phyloP scores from a whole-genome alignment of 1,140 invertebrate genomes.

The Procambarus virginalis region DNA sequence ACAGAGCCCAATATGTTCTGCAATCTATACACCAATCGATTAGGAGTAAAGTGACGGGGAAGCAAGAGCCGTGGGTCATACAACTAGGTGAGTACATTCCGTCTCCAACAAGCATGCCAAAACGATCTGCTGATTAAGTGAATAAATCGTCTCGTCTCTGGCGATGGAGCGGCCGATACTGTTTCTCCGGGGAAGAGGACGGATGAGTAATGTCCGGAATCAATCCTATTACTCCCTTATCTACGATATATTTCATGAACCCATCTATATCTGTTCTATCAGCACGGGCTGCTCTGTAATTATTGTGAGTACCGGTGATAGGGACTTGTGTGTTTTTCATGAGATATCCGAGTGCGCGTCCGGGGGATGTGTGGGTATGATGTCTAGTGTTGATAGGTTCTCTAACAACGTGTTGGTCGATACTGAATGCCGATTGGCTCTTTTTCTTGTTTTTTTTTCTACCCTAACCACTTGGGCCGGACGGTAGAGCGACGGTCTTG shows the following conservation, averaged over 20 bases:
- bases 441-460: too few relatives aligned
- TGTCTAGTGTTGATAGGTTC: too few relatives aligned
- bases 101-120: not conserved
- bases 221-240: constrained; percentile 4
- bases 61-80: not conserved
- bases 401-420: too few relatives aligned
- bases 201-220: not conserved
- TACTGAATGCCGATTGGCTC: too few relatives aligned
- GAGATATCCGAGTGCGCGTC: not conserved
- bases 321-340: constrained; percentile 4
- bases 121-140: not conserved
- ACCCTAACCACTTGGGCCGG: too few relatives aligned
- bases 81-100: not conserved
- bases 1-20: too few relatives aligned
- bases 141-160: not conserved
- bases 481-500: too few relatives aligned
- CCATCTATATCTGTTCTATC: not conserved
- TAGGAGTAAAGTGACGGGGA: too few relatives aligned
- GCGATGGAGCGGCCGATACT: not conserved
- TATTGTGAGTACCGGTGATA: constrained; percentile 1
- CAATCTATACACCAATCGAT: too few relatives aligned
- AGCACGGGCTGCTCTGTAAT: not conserved
- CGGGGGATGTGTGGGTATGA: too few relatives aligned
- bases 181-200: not conserved
- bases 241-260: constrained; percentile 2